Conservation (phyloP, 2,113 vertebrate species). For the Zonotrichia leucophrys region DNA sequence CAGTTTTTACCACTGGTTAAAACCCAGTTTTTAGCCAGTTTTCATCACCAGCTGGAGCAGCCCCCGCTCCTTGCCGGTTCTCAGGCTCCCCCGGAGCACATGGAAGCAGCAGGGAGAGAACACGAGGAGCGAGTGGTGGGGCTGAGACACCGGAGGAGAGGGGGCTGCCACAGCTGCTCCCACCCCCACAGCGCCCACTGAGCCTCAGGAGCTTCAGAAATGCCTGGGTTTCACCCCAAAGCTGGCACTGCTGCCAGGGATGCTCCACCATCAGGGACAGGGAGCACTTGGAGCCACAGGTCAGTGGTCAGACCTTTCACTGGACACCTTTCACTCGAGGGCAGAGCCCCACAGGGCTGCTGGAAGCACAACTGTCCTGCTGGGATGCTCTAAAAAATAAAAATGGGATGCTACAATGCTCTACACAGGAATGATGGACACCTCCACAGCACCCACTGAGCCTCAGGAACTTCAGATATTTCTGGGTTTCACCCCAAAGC, state of each 20-base stretch:
- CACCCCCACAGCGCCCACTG: not conserved
- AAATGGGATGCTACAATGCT: too few relatives aligned
- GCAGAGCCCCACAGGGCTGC: too few relatives aligned
- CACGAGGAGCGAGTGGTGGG: not conserved
- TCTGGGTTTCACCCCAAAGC: too few relatives aligned
- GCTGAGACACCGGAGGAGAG: not conserved
- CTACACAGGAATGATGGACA: too few relatives aligned
- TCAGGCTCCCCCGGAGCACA: not conserved
- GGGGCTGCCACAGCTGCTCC: not conserved
- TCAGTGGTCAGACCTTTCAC: too few relatives aligned
- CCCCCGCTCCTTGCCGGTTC: not conserved
- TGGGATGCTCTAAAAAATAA: too few relatives aligned
- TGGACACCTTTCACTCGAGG: accelerated
- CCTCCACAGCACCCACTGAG: too few relatives aligned
- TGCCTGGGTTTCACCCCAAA: not conserved
- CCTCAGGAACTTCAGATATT: too few relatives aligned
- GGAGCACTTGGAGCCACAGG: accelerated
- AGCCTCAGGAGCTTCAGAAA: not conserved
- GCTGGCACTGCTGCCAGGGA: accelerated
- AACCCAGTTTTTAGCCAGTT: too few relatives aligned
- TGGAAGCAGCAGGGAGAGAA: not conserved
- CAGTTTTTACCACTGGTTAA: accelerated
- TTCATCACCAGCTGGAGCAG: not conserved
- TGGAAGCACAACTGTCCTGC: too few relatives aligned
- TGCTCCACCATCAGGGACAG: not conserved